phyloP scores from a whole-genome alignment of 2,797 vertebrate genomes.

The Chaenodraco wilsoni region DNA sequence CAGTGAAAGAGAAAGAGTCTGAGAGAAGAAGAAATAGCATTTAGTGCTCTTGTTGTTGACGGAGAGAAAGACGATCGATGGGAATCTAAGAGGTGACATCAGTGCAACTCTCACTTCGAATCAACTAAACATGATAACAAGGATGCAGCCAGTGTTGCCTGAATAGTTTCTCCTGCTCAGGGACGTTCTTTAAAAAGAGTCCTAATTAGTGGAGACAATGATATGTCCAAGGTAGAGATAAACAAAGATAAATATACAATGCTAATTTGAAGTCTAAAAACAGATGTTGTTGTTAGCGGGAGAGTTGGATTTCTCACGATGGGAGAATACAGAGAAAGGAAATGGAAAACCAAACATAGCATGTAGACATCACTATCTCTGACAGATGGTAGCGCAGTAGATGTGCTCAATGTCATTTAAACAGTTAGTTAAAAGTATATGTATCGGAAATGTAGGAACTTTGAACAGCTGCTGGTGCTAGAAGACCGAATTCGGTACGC shows the following conservation, averaged over 20 bases:
- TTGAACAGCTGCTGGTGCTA: neutral
- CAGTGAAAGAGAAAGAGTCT: conserved; percentile 29
- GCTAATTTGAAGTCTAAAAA: conserved; percentile 33
- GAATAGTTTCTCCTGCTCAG: conserved; percentile 42
- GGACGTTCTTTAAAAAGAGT: conserved; percentile 56
- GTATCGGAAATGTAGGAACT: too few species aligned
- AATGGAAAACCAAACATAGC: conserved; percentile 22
- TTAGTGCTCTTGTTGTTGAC: conserved; percentile 54
- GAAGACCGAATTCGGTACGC: neutral
- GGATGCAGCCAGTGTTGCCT: conserved; percentile 38
- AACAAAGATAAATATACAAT: conserved; percentile 49
- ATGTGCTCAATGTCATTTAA: too few species aligned
- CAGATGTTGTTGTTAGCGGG: conserved; percentile 4
- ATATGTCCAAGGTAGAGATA: conserved; percentile 47
- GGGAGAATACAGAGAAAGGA: conserved; percentile 29
- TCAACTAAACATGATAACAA: conserved; percentile 63
- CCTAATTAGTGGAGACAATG: conserved; percentile 56
- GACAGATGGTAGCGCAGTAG: too few species aligned
- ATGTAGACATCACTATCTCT: conserved; percentile 1
- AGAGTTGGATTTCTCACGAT: conserved; percentile 24
- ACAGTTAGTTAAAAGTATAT: too few species aligned
- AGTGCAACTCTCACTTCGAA: conserved; percentile 55
- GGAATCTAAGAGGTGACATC: conserved; percentile 62
- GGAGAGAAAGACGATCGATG: conserved; percentile 55
- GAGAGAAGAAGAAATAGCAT: conserved; percentile 42